phyloP scores from a whole-genome alignment of 2,797 vertebrate species.

The Phataginus tricuspis region DNA sequence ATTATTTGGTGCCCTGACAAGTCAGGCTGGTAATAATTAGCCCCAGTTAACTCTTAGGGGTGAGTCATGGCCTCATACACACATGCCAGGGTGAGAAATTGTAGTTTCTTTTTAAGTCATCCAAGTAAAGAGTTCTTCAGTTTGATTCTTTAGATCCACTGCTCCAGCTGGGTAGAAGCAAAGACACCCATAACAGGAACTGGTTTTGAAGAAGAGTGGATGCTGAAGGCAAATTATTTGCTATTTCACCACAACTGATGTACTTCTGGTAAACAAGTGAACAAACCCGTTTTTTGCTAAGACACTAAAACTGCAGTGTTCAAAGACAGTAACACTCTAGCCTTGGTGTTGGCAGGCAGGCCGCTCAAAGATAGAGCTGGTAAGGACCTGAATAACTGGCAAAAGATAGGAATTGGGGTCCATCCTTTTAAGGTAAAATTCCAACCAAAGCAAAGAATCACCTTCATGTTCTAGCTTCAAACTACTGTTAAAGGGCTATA shows the following conservation, averaged over 20 bases:
- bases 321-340: background rate
- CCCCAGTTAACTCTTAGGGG: conserved; percentile 68
- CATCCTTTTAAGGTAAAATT: background rate
- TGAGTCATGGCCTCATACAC: conserved; percentile 49
- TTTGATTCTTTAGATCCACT: background rate
- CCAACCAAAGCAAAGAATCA: background rate
- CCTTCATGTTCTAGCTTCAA: background rate
- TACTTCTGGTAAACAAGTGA: background rate
- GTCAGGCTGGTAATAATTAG: conserved; percentile 77
- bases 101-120: conserved; percentile 62
- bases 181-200: conserved; percentile 54
- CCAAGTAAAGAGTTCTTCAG: conserved; percentile 54
- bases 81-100: conserved; percentile 64
- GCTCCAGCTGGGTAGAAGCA: conserved; percentile 50
- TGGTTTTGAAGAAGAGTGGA: conserved; percentile 39
- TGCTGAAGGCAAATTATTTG: background rate
- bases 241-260: background rate
- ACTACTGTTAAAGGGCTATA: background rate
- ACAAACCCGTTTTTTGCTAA: background rate
- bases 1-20: conserved; percentile 71
- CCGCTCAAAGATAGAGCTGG: background rate
- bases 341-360: background rate
- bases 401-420: background rate
- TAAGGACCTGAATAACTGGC: background rate
- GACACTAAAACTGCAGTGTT: background rate